Evolutionary conservation across 2,888 invertebrate species (phyloP), one percentile per base, ranked within the genome.

Genomic region (Empis stercorea): DNA sequence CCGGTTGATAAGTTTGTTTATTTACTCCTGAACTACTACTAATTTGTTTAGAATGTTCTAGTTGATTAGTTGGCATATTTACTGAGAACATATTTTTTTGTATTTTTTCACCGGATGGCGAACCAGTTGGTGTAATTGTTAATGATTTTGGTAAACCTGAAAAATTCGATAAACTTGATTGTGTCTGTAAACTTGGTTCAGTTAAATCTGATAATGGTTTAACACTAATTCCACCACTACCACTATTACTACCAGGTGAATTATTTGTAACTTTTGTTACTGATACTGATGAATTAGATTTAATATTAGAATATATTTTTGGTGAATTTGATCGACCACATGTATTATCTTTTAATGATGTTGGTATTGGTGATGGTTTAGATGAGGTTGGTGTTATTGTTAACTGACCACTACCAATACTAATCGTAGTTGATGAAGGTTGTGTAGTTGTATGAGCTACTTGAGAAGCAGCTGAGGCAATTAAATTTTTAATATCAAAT

Each of bases 101-200:
- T 6, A n/a, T 13, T 13, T 34, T 34, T 3, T n/a, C n/a, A n/a
- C 34, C 34, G n/a, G n/a, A 7, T 14, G 20, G 14, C 10, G 27
- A 15, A n/a, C 55, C 50, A 7, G 59, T 50, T 27, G 60, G 58
- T 10, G 57, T 59, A n/a, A 60, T 59, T 2, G 59, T 56, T 6
- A 60, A 48, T 11, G 59, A 59, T 51, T 60, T 60, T 10, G 60
- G 60, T 36, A 58, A 44, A 34, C 57, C 58, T 10, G 57, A 57
- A 17, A 56, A 51, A 20, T 42, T 48, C 7, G 52, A 45, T 10
- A 51, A 40, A 5, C 39, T 17, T 13, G 52, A 5, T 10, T 49
- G 20, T 14, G 48, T 48, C 3, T 45, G 36, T 15, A 43, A 20
- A 23, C 43, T 45, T 14, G 46, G 39, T 5, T 34, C 41, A 32